Conservation (phyloP, 2,888 invertebrate species). For the Buathra laborator region DNA sequence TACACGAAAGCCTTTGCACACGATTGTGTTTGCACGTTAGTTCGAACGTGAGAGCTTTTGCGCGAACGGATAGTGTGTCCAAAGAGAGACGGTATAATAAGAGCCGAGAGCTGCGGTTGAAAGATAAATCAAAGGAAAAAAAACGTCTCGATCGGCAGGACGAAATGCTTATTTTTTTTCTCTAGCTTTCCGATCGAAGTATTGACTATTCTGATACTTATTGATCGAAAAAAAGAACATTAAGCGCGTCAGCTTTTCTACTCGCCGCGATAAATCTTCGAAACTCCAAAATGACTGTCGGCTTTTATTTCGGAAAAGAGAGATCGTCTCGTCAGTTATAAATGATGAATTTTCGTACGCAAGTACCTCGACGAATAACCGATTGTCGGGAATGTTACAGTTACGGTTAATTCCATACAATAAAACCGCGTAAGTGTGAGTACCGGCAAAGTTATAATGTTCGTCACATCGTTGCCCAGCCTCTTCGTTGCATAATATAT, state of each 20-base stretch:
- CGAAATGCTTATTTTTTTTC: not conserved
- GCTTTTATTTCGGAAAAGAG: not conserved
- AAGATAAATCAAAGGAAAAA: conserved; percentile 40
- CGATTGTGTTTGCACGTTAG: conserved; percentile 70
- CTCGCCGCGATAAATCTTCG: not conserved
- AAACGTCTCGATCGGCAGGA: conserved; percentile 8
- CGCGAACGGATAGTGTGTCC: conserved; percentile 50
- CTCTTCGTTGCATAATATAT: conserved; percentile 11
- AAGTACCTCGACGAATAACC: conserved; percentile 37
- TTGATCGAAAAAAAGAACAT: not conserved
- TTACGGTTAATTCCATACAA: not conserved
- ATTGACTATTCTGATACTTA: conserved; percentile 22
- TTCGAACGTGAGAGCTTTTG: conserved; percentile 61
- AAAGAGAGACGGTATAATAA: conserved; percentile 57
- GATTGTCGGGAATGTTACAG: conserved; percentile 36
- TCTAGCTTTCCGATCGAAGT: not conserved
- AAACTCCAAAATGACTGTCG: not conserved
- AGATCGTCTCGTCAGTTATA: not conserved
- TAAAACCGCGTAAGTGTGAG: not conserved
- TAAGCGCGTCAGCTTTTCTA: not conserved
- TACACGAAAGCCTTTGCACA: conserved; percentile 33
- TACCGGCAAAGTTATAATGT: conserved; percentile 11
- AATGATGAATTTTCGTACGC: not conserved
- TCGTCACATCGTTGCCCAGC: conserved; percentile 1
- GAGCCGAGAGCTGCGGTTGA: conserved; percentile 19